Conservation (phyloP, 1,140 invertebrate species). For the Penaeus japonicus region DNA sequence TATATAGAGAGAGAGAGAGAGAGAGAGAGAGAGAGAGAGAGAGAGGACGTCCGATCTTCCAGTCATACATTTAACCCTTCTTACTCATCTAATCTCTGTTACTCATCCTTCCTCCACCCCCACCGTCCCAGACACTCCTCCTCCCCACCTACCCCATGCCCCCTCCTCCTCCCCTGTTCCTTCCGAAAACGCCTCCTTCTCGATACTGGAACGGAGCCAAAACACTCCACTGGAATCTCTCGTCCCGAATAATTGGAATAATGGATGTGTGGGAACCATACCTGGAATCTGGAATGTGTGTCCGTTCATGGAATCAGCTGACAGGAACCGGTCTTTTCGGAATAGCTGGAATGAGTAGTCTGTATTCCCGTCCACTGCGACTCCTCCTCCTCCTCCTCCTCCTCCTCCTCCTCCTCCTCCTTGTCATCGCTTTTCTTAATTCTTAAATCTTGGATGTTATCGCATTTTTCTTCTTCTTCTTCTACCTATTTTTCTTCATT, state of each 20-base stretch:
- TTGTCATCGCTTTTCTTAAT: background rate
- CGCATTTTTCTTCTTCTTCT: too few species aligned
- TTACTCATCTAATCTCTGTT: too few species aligned
- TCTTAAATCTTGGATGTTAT: too few species aligned
- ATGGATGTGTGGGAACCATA: background rate
- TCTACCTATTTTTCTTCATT: too few species aligned
- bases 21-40: too few species aligned
- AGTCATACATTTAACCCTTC: too few species aligned
- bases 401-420: background rate
- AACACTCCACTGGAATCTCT: background rate
- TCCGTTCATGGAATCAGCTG: background rate
- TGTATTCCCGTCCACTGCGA: background rate
- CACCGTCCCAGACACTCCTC: too few species aligned
- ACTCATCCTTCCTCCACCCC: too few species aligned
- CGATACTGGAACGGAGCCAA: background rate
- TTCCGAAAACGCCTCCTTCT: background rate
- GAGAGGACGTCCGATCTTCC: too few species aligned
- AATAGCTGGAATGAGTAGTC: background rate
- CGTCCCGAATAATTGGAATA: background rate
- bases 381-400: background rate
- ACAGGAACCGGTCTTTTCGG: background rate
- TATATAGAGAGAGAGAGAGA: too few species aligned
- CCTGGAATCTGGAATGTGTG: conserved; percentile 6
- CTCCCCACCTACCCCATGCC: background rate
- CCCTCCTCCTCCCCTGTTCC: background rate